Percentiles rank a stretch among this genome's conserved stretches.
These are phyloP conservation scores for Asbolus verrucosus DNA, from an alignment of 1,140 invertebrate species.

Conservation along the genomic window DNA sequence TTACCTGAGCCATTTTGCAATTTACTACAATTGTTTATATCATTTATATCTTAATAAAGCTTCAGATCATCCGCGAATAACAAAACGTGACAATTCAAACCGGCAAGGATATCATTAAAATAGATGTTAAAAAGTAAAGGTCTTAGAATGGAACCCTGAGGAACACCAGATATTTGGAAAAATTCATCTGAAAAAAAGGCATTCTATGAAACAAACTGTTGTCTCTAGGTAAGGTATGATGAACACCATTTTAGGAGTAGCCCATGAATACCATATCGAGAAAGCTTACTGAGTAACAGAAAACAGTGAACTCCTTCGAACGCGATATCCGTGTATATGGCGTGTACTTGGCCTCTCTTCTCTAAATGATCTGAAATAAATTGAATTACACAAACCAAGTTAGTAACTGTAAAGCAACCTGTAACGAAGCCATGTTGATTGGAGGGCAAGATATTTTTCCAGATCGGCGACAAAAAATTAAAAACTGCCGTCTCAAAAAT, in stretches of 20 bases:
- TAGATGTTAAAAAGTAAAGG: neutral
- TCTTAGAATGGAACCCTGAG: neutral
- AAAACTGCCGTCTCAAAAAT: constrained; percentile 22
- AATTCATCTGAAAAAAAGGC: neutral
- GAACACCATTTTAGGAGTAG: neutral
- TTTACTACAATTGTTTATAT: no score
- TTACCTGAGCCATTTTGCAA: no score
- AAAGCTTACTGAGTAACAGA: neutral
- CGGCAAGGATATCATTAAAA: no score
- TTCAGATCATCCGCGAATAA: no score
- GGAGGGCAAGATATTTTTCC: neutral
- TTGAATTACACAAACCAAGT: constrained; percentile 28
- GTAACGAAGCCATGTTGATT: constrained; percentile 41
- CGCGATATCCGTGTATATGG: constrained; percentile 32
- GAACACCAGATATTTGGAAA: constrained; percentile 2
- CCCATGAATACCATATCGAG: neutral
- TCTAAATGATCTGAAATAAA: constrained; percentile 36
- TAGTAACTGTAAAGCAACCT: constrained; percentile 23
- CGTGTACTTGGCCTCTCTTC: constrained; percentile 9
- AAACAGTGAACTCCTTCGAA: constrained; percentile 21
- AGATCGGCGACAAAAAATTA: neutral
- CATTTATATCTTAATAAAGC: no score
- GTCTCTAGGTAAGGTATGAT: neutral
- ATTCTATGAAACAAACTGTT: neutral
- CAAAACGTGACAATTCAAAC: no score